phyloP scores from a whole-genome alignment of 2,113 vertebrate genomes.

The Myxocyprinus asiaticus region DNA sequence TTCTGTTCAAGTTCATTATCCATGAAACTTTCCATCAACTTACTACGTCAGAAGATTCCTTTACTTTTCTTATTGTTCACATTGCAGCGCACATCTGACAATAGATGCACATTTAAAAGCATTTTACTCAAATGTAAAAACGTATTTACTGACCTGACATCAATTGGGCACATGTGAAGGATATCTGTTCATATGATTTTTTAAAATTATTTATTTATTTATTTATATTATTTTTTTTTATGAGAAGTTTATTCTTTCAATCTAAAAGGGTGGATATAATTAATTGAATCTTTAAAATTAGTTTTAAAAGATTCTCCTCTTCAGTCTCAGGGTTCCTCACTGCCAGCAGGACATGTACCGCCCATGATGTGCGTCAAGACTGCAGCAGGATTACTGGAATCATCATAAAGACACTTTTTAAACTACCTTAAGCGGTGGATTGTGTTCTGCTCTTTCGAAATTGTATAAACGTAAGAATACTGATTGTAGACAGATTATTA shows the following conservation, averaged over 20 bases:
- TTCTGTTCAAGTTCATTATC: conserved; percentile 39
- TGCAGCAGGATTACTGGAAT: neutral
- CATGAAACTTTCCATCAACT: neutral
- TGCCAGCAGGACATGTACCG: conserved; percentile 29
- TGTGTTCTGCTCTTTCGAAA: neutral
- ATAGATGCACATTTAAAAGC: no score
- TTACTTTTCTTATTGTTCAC: no score
- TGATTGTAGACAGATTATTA: neutral
- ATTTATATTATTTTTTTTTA: neutral
- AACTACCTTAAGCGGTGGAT: neutral
- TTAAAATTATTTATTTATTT: no score
- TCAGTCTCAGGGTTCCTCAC: neutral
- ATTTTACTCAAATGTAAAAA: no score
- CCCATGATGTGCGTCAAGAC: conserved; percentile 22
- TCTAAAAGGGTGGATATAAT: neutral
- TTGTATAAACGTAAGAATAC: no score
- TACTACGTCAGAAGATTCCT: neutral
- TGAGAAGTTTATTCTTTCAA: neutral
- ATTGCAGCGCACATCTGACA: no score
- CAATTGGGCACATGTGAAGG: no score
- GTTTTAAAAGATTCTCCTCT: neutral
- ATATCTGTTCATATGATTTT: no score
- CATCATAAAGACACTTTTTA: conserved; percentile 17
- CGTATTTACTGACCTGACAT: no score
- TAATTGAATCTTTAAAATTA: neutral